Evolutionary conservation across 2,888 invertebrate species (phyloP).

Genomic region (Masnerella sp.): DNA sequence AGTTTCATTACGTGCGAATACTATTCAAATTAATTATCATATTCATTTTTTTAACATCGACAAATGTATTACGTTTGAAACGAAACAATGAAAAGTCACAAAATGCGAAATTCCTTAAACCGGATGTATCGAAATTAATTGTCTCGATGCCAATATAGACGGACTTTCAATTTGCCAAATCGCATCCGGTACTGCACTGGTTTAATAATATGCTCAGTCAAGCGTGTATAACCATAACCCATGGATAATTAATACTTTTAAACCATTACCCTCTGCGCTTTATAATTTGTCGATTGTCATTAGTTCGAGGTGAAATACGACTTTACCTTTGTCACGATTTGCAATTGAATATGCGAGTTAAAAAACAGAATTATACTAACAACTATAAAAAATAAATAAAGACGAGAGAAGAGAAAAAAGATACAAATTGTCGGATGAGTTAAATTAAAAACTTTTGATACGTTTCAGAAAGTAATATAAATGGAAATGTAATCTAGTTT

Average conservation of each 20-base stretch:
- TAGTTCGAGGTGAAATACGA: constrained; percentile 75
- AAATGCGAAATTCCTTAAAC: not conserved
- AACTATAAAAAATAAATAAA: constrained; percentile 46
- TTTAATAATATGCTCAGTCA: constrained; percentile 56
- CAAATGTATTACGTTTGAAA: no score
- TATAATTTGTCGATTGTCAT: constrained; percentile 75
- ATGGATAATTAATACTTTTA: constrained; percentile 76
- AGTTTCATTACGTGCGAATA: no score
- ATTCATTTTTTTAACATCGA: no score
- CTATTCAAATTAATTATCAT: no score
- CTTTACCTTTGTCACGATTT: constrained; percentile 57
- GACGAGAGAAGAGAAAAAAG: no score
- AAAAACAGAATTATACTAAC: constrained; percentile 41
- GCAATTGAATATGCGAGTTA: constrained; percentile 38
- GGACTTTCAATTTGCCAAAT: constrained; percentile 56
- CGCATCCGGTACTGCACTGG: constrained; percentile 42
- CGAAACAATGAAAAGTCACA: no score
- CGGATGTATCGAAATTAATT: constrained; percentile 33
- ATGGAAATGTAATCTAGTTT: constrained; percentile 55
- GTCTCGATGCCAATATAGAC: constrained; percentile 39
- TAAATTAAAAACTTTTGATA: constrained; percentile 54
- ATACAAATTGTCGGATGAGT: constrained; percentile 39
- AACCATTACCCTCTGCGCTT: constrained; percentile 70
- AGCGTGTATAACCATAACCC: constrained; percentile 60
- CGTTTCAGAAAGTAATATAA: constrained; percentile 55